Evolutionary conservation across 2,888 invertebrate species (phyloP), one percentile per base, ranked within the genome.

Genomic region (Pantelozetes paolii): DNA sequence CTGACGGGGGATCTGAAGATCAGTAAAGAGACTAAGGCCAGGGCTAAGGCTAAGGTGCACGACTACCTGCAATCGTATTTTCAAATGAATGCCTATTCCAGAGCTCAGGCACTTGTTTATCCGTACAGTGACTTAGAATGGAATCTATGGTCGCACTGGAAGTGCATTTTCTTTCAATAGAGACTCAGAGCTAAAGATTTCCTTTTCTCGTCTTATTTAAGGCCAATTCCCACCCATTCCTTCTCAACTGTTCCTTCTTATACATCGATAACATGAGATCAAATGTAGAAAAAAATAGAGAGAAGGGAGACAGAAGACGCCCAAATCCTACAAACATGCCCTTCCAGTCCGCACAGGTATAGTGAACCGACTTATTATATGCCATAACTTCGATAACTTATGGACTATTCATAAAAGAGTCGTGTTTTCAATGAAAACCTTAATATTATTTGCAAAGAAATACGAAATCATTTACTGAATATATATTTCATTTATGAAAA

Each of bases 181-280:
- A 67, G 42, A 67, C 3, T 8, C 20, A 42, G 6, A 40, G 67
- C 67, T 67, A 67, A 67, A 67, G 67, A 67, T 67, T 67, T 67
- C 67, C 67, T 67, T 67, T 67, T 67, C 42, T 67, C 67, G 67
- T 67, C 67, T 67, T 67, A 67, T 67, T 67, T 67, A 67, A 67
- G 67, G 13, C 42, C 23, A 6, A 67, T 67, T 67, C 42, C 67
- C 67, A 36, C 36, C 67, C 67, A 23, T 67, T 67, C 67, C 67
- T 67, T 67, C 67, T 67, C 42, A 42, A 67, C 67, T 42, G 5
- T 36, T 36, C 36, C 36, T 45, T 15, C 45, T 45, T 45, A 45
- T 23, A 36, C 59, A 9, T 67, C 67, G 40, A 67, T 42, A 40
- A 67, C 67, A 67, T 67, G 42, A 15, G 40, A 67, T 67, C 40